Evolutionary conservation across 2,888 invertebrate genomes (phyloP).

Genomic region (Peribatodes rhomboidaria): DNA sequence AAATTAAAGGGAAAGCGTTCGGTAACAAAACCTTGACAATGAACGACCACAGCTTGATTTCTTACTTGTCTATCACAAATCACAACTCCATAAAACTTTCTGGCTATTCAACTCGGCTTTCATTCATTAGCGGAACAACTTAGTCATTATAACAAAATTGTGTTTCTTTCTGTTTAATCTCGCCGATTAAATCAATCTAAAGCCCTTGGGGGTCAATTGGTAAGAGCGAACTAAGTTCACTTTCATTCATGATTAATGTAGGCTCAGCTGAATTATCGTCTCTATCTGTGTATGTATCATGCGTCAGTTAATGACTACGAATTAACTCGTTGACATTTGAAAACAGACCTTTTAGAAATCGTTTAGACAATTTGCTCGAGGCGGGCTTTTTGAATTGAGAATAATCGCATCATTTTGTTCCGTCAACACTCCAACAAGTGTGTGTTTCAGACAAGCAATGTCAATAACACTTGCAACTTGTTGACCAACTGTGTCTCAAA

Average conservation of each 20-base stretch:
- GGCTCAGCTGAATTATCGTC: slow-evolving; percentile 17
- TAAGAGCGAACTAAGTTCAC: slow-evolving; percentile 49
- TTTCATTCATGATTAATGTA: slow-evolving; percentile 45
- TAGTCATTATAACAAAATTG: slow-evolving; percentile 53
- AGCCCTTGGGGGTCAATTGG: slow-evolving; percentile 57
- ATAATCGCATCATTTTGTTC: not conserved
- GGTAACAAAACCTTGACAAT: slow-evolving; percentile 38
- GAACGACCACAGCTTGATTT: slow-evolving; percentile 33
- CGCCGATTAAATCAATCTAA: slow-evolving; percentile 58
- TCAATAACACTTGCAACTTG: slow-evolving; percentile 16
- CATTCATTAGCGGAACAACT: slow-evolving; percentile 50
- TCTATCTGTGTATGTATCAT: slow-evolving; percentile 16
- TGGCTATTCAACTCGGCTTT: slow-evolving; percentile 35
- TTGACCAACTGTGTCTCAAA: slow-evolving; percentile 16
- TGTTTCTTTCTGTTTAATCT: slow-evolving; percentile 52
- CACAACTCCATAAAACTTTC: slow-evolving; percentile 34
- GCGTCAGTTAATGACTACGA: slow-evolving; percentile 20
- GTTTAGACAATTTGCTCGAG: not conserved
- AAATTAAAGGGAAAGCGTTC: slow-evolving; percentile 43
- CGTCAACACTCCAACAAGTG: not conserved
- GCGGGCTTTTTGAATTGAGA: slow-evolving; percentile 4
- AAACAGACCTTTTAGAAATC: slow-evolving; percentile 12
- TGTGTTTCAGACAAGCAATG: not conserved
- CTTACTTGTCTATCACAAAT: slow-evolving; percentile 36
- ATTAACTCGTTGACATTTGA: slow-evolving; percentile 21